phyloP scores from a whole-genome alignment of 37 sponge, comb jelly and placozoan species.

The Mnemiopsis leidyi region DNA sequence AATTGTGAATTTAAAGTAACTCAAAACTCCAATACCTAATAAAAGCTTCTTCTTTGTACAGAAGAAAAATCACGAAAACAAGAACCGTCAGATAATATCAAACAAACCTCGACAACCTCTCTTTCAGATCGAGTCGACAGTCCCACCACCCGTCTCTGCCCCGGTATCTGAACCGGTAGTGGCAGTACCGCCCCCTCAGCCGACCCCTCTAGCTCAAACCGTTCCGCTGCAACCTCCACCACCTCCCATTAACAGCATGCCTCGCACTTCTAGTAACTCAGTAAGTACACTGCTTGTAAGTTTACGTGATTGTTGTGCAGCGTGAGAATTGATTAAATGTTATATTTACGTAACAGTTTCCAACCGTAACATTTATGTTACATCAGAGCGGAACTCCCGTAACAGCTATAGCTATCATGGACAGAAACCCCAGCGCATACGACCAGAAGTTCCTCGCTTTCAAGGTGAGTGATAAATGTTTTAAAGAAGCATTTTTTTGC shows the following conservation, averaged over 20 bases:
- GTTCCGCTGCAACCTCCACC: background rate
- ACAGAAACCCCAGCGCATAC: conserved; percentile 86
- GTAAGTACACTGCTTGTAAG: too few relatives aligned
- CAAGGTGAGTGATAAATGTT: too few relatives aligned
- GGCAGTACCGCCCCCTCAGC: background rate
- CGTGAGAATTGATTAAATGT: too few relatives aligned
- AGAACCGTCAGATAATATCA: too few relatives aligned
- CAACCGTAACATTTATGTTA: background rate
- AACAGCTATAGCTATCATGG: conserved; percentile 77
- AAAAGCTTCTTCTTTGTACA: too few relatives aligned
- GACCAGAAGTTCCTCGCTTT: conserved; percentile 89
- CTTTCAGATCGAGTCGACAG: background rate
- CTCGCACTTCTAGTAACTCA: background rate
- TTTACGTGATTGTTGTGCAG: too few relatives aligned
- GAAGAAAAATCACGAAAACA: too few relatives aligned
- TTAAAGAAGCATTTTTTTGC: too few relatives aligned
- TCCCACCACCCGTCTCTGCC: background rate
- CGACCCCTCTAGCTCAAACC: background rate
- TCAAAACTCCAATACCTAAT: too few relatives aligned
- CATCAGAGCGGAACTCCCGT: conserved; percentile 60
- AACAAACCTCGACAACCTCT: too few relatives aligned
- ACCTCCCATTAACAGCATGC: background rate
- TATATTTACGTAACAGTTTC: background rate
- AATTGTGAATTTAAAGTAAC: too few relatives aligned
- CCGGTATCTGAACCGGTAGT: background rate